Percentiles rank a stretch among this genome's conserved stretches.
Conservation (phyloP, 2,888 invertebrate genomes). For the Drosophila acutilabella region DNA sequence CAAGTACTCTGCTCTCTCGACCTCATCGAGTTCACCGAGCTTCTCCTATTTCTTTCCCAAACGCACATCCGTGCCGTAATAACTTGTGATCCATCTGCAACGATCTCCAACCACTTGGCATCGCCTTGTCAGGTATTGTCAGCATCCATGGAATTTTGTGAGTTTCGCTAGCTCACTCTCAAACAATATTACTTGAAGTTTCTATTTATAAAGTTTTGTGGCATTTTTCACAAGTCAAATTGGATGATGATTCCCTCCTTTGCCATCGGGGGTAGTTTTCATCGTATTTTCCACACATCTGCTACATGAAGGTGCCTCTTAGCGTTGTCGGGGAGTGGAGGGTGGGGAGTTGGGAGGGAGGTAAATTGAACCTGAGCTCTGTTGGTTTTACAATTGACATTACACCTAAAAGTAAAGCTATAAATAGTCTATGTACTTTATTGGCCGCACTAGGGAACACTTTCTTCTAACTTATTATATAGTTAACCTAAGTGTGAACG, state of each 20-base stretch:
- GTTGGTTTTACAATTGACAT: slow-evolving; percentile 66
- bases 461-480: slow-evolving; percentile 60
- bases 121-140: slow-evolving; percentile 46
- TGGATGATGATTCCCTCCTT: slow-evolving; percentile 61
- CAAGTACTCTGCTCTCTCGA: slow-evolving; percentile 23
- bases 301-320: slow-evolving; percentile 27
- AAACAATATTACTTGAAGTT: slow-evolving; percentile 15
- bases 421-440: slow-evolving; percentile 49
- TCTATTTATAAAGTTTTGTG: slow-evolving; percentile 67
- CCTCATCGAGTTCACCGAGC: slow-evolving; percentile 46
- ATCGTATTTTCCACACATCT: slow-evolving; percentile 49
- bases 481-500: too few species aligned
- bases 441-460: slow-evolving; percentile 63
- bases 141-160: slow-evolving; percentile 55
- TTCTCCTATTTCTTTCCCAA: slow-evolving; percentile 54
- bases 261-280: slow-evolving; percentile 62
- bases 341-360: slow-evolving; percentile 48
- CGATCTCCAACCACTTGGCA: slow-evolving; percentile 36
- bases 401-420: slow-evolving; percentile 45
- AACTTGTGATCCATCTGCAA: slow-evolving; percentile 59
- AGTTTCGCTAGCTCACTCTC: slow-evolving; percentile 47
- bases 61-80: slow-evolving; percentile 63
- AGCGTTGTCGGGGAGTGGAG: slow-evolving; percentile 48
- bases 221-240: slow-evolving; percentile 70
- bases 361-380: slow-evolving; percentile 69